Conservation (phyloP, 2,113 vertebrate genomes). For the Odobenus rosmarus region DNA sequence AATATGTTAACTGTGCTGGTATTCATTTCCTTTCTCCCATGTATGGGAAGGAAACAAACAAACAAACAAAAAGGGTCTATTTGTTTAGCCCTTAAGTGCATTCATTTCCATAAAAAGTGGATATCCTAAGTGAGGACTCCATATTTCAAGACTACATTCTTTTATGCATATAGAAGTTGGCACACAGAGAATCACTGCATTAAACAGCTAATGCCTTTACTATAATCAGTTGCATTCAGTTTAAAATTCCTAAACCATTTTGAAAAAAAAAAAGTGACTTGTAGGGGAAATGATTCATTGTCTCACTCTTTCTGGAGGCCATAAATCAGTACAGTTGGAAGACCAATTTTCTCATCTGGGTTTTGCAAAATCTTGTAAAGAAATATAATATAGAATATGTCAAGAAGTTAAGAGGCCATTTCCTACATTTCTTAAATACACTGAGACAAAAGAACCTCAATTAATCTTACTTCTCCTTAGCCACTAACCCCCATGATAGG, state of each 20-base stretch:
- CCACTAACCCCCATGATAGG: not conserved
- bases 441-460: conserved; percentile 25
- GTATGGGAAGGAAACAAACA: too few relatives aligned
- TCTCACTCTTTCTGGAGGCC: not conserved
- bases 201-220: conserved; percentile 49
- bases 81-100: conserved; percentile 38
- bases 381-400: not conserved
- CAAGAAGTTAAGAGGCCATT: not conserved
- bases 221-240: not conserved
- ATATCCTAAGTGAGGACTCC: not conserved
- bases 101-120: conserved; percentile 58
- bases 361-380: conserved; percentile 37
- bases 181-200: not conserved
- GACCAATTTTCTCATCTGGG: not conserved
- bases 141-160: conserved; percentile 28
- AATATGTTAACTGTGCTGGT: not conserved
- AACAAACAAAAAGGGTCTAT: not conserved
- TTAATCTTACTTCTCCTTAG: not conserved
- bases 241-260: conserved; percentile 37
- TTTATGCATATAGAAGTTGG: conserved; percentile 47
- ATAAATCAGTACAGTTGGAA: not conserved
- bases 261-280: not conserved
- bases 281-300: not conserved
- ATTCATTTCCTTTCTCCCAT: conserved; percentile 35
- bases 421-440: not conserved